phyloP scores from a whole-genome alignment of 2,113 vertebrate genomes.

The Synodontis membranacea region DNA sequence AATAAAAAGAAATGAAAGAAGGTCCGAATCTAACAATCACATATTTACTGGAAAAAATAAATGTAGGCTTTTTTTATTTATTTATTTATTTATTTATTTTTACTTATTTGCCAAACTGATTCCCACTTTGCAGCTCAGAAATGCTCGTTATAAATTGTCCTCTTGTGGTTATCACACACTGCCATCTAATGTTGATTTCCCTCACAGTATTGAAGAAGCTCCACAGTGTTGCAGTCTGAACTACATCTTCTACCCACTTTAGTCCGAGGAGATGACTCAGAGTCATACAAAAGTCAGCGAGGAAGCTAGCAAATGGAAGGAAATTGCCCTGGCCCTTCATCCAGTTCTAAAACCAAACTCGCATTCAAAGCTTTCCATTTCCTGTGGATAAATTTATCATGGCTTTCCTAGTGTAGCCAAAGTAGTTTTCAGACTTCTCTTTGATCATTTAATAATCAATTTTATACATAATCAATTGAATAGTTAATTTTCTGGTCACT shows the following conservation, averaged over 20 bases:
- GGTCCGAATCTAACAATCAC: too few species aligned
- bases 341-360: background rate
- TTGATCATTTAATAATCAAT: background rate
- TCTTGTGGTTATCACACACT: slow-evolving; percentile 32
- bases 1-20: too few species aligned
- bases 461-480: too few species aligned
- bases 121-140: background rate
- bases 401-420: background rate
- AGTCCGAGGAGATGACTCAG: background rate
- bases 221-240: background rate
- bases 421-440: background rate
- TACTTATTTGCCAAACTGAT: background rate
- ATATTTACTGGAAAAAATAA: background rate
- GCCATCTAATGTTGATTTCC: background rate
- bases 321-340: background rate
- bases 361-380: background rate
- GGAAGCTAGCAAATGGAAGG: background rate
- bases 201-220: background rate
- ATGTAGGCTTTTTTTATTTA: too few species aligned
- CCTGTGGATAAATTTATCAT: background rate
- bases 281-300: background rate
- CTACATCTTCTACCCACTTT: background rate
- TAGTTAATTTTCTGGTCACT: background rate
- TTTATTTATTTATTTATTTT: background rate
- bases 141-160: background rate